Base-by-base conservation (phyloP, 2,113 vertebrate species). In the Indicator maculatus region DNA sequence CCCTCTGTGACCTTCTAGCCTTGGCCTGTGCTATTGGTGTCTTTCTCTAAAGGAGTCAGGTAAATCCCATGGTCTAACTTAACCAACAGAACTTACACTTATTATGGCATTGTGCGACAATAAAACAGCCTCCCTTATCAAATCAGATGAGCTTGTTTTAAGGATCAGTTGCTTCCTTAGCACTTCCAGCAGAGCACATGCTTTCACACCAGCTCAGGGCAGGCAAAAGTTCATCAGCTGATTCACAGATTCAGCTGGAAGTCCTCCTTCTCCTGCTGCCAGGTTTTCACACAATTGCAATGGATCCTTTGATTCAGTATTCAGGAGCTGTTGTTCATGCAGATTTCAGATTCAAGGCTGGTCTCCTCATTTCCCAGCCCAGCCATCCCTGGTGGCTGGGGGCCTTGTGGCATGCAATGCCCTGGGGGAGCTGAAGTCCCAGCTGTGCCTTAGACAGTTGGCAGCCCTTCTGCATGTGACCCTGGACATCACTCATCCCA, bases 11-110 rank as follows among this genome's bases (percentile, higher is more conserved):
- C 24, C 28, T 61, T 31, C 18, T n/a, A 89, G 21, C 33, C 24
- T 55, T 23, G 12, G 14, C 50, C 50, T 1, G 0, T 0, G 1
- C 14, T 31, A 30, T 3, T 45, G 39, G 10, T 23, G 13, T 19
- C 28, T 52, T 86, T 86, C 52, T 56, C 8, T 17, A 38, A 89
- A 53, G 26, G 85, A 66, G 14, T 47, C 26, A 38, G 27, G 50
- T 45, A 47, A 85, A 83, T 41, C 44, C 7, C 27, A 50, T 3
- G 45, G 18, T n/a, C 19, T 58, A 76, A 56, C 9, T 87, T 78
- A 70, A 75, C 16, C 27, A 84, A 45, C 16, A 88, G 52, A 61
- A 91, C 55, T 44, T 8, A 9, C 41, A 47, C 39, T 81, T 92
- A 33, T 83, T 56, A 27, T 5, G 17, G 20, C 41, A 41, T 8